phyloP scores from a whole-genome alignment of 2,797 vertebrate species.

The Syngnathus acus region DNA sequence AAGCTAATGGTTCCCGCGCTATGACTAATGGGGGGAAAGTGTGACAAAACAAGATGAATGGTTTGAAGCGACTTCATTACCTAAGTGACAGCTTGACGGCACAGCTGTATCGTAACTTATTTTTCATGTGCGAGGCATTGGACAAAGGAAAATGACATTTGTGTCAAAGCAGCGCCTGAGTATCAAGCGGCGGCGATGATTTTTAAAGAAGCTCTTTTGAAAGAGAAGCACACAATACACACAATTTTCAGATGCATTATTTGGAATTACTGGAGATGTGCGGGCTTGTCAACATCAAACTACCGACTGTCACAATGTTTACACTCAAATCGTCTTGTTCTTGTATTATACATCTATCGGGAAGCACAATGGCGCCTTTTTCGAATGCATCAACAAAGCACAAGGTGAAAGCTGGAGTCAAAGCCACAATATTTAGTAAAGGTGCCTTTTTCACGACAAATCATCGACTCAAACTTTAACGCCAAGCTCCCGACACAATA shows the following conservation, averaged over 20 bases:
- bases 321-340: slow-evolving; percentile 47
- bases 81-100: slow-evolving; percentile 73
- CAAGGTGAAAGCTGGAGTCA: background rate
- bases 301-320: slow-evolving; percentile 54
- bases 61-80: slow-evolving; percentile 77
- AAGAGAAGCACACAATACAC: slow-evolving; percentile 39
- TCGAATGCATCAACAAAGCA: background rate
- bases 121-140: slow-evolving; percentile 71
- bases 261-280: slow-evolving; percentile 48
- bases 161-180: slow-evolving; percentile 50
- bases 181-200: slow-evolving; percentile 39
- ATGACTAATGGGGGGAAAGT: slow-evolving; percentile 75
- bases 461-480: background rate
- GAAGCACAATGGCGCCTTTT: background rate
- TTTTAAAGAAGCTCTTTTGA: slow-evolving; percentile 48
- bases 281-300: slow-evolving; percentile 55
- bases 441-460: background rate
- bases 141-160: slow-evolving; percentile 51
- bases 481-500: background rate
- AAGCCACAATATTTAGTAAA: background rate
- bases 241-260: slow-evolving; percentile 43
- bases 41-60: slow-evolving; percentile 80
- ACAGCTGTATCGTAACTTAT: slow-evolving; percentile 68
- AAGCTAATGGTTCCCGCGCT: slow-evolving; percentile 67
- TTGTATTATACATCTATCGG: slow-evolving; percentile 56